Base-by-base conservation (phyloP, 2,888 invertebrate genomes). In the Frankliniella intonsa region DNA sequence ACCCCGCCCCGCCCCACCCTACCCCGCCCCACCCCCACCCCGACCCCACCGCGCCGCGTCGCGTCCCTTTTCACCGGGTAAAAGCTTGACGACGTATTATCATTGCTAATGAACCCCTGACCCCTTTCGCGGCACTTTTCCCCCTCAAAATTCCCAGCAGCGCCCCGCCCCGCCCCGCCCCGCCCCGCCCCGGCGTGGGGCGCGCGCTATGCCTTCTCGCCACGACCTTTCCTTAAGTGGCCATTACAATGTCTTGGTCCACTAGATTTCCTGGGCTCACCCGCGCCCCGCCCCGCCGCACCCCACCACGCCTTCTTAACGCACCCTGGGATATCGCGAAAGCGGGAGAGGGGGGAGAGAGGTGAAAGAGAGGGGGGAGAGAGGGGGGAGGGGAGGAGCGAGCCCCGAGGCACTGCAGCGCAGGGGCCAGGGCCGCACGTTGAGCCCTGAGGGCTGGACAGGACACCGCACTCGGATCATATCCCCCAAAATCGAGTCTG, bases 31-130 rank as follows among this genome's bases (percentile, higher is more conserved):
- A 5, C 38, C 5, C 38, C 38, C 38, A 2, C 5, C 38, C 38
- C 38, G n/a, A n/a, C n/a, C n/a, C n/a, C n/a, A n/a, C n/a, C n/a
- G n/a, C n/a, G n/a, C 38, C 38, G 38, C 38, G 38, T 5, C 5
- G 3, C 38, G 2, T 38, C 38, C 38, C 38, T 2, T 38, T 38
- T 38, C 38, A 38, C 38, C 38, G 38, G 38, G 38, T 38, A 38
- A 12, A 22, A 12, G 69, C 69, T 76, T 76, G 69, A 76, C 69
- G 69, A 22, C 69, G 69, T 22, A 76, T 76, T 76, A 76, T 76
- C 69, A 76, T 76, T 76, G 69, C 69, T 76, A 76, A 76, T 76
- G 69, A 76, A 76, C 69, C 25, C 69, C 69, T 22, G 69, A 76
- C 69, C 69, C 69, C 69, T 76, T 76, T 76, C 69, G 69, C 69